A percentile compares a stretch with the other conserved stretches of the same genome.
Evolutionary conservation across 2,113 vertebrate species (phyloP).

Genomic region (Microcebus tavaratra): DNA sequence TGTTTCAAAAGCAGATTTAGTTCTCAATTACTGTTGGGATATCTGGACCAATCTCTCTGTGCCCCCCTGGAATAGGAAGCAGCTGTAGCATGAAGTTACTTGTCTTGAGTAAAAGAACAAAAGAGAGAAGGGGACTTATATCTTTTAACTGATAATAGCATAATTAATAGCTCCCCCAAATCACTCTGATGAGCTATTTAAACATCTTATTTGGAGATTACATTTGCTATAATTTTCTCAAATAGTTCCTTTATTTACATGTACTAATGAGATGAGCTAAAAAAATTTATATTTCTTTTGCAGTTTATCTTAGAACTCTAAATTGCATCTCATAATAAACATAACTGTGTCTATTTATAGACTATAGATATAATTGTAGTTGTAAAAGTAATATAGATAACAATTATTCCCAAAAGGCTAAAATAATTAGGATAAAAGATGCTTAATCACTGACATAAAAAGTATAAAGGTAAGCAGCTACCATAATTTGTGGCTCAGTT

Average conservation of each 20-base stretch:
- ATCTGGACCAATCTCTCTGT: background rate
- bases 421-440: background rate
- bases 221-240: constrained; percentile 7
- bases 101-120: background rate
- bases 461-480: background rate
- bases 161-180: background rate
- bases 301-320: background rate
- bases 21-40: background rate
- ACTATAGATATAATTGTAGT: background rate
- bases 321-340: background rate
- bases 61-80: background rate
- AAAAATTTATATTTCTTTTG: background rate
- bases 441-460: background rate
- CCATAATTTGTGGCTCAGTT: background rate
- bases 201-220: constrained; percentile 4
- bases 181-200: background rate
- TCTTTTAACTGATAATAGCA: background rate
- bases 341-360: background rate
- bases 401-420: background rate
- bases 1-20: background rate
- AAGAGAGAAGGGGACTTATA: fast-evolving
- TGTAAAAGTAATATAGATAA: background rate
- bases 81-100: background rate
- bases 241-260: constrained; percentile 17
- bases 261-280: background rate